These are phyloP conservation scores for Himalopsyche anomala DNA, from an alignment of 2,888 invertebrate genomes.

Conservation along the genomic window DNA sequence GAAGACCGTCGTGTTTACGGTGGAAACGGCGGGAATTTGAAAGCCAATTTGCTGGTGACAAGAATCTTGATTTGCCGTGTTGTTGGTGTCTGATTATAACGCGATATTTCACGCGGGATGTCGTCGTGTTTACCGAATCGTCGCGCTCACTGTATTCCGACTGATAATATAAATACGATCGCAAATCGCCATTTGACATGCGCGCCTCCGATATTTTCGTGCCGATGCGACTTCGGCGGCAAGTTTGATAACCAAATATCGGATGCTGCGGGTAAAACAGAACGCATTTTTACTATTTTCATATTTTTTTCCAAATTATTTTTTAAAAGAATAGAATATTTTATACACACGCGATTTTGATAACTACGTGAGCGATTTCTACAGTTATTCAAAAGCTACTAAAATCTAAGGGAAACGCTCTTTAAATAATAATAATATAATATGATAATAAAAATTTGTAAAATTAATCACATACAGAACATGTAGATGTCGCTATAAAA, in stretches of 20 bases:
- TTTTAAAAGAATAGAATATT: no score
- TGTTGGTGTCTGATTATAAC: slow-evolving; percentile 32
- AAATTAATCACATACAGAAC: no score
- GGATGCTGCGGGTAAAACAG: background rate
- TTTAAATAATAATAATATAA: no score
- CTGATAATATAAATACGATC: slow-evolving; percentile 61
- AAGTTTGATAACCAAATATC: background rate
- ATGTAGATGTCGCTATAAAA: no score
- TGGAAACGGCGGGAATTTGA: slow-evolving; percentile 28
- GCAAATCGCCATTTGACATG: slow-evolving; percentile 59
- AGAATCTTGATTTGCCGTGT: slow-evolving; percentile 17
- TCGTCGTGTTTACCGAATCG: slow-evolving; percentile 38
- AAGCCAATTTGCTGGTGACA: background rate
- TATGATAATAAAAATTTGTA: no score
- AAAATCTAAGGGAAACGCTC: no score
- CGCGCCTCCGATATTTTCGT: slow-evolving; percentile 56
- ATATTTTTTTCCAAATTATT: no score
- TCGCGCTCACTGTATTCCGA: slow-evolving; percentile 46
- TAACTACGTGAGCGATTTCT: no score
- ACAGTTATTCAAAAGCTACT: no score
- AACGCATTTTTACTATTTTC: background rate
- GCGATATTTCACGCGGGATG: slow-evolving; percentile 46
- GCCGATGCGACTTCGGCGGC: slow-evolving; percentile 32
- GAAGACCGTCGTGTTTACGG: background rate
- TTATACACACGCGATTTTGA: no score